Percentiles rank a stretch among this genome's conserved stretches.
Evolutionary conservation across 2,888 invertebrate species (phyloP).

Genomic region (Catocala fraxini): DNA sequence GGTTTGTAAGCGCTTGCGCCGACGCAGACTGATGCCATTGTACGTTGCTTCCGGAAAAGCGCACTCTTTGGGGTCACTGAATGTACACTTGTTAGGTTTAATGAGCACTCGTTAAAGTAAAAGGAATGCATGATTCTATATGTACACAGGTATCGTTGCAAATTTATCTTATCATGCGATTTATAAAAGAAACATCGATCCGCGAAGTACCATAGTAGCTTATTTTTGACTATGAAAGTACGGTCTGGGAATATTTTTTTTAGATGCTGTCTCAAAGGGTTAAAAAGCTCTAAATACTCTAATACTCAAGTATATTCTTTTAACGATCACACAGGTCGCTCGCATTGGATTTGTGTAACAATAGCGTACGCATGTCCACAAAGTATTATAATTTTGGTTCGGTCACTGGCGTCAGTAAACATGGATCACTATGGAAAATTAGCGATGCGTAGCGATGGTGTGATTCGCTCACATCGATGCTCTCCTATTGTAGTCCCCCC

Average conservation of each 20-base stretch:
- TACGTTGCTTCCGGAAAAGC: constrained; percentile 80
- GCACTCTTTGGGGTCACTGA: constrained; percentile 74
- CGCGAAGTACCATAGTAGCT: no score
- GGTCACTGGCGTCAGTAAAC: constrained; percentile 72
- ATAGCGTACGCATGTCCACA: constrained; percentile 61
- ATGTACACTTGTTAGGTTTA: constrained; percentile 43
- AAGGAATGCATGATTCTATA: neutral
- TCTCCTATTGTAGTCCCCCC: constrained; percentile 85
- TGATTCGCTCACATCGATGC: constrained; percentile 86
- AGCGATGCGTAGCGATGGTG: constrained; percentile 85
- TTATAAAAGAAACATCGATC: no score
- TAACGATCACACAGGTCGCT: constrained; percentile 63
- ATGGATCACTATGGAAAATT: constrained; percentile 77
- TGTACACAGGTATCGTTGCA: no score
- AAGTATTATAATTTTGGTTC: constrained; percentile 73
- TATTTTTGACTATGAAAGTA: no score
- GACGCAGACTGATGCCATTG: constrained; percentile 61
- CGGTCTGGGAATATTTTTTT: no score
- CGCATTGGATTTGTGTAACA: constrained; percentile 63
- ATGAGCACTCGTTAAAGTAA: constrained; percentile 14
- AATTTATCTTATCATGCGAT: no score
- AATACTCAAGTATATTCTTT: constrained; percentile 37
- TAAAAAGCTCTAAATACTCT: neutral
- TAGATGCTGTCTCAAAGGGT: neutral
- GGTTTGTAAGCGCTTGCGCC: constrained; percentile 50